Percentiles rank a stretch among this genome's conserved stretches.
Evolutionary conservation across 92 coral and sea anemone genomes (phyloP).

Genomic region (Meandrina meandrites): DNA sequence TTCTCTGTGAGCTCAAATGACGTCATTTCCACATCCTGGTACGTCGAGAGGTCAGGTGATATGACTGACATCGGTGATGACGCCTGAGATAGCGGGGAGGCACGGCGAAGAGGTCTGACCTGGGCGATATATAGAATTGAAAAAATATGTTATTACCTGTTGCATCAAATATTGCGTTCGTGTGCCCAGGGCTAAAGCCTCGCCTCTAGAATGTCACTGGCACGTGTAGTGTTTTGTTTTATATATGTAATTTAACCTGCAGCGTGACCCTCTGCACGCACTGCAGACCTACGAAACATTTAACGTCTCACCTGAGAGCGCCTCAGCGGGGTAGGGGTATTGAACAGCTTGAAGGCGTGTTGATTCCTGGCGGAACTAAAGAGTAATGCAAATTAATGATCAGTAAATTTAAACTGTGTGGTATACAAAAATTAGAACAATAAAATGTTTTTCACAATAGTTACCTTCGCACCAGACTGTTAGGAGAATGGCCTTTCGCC

Average conservation of each 20-base stretch:
- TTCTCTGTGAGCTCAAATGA: slow-evolving; percentile 49
- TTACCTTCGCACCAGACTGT: slow-evolving; percentile 59
- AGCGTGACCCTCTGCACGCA: not conserved
- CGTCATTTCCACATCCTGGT: slow-evolving; percentile 63
- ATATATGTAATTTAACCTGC: not conserved
- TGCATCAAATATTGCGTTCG: not conserved
- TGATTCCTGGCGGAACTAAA: slow-evolving; percentile 83
- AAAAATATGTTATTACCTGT: not conserved
- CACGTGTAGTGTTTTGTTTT: not conserved
- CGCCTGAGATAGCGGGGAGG: slow-evolving; percentile 8
- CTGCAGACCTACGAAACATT: not conserved
- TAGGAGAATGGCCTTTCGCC: slow-evolving; percentile 49
- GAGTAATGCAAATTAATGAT: not conserved
- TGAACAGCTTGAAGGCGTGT: slow-evolving; percentile 83
- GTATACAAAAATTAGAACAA: not conserved
- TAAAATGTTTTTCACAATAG: not conserved
- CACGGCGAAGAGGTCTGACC: slow-evolving; percentile 12
- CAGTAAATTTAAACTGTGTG: not conserved
- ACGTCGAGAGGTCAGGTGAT: slow-evolving; percentile 49
- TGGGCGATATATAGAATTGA: not conserved
- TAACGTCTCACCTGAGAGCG: slow-evolving; percentile 60
- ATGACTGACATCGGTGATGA: slow-evolving; percentile 29
- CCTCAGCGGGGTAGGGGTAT: slow-evolving; percentile 88
- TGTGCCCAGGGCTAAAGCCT: not conserved
- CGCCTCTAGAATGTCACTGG: not conserved